A percentile compares a stretch with the other conserved stretches of the same genome.
phyloP scores from a whole-genome alignment of 2,888 invertebrate species.

The Labia minor region DNA sequence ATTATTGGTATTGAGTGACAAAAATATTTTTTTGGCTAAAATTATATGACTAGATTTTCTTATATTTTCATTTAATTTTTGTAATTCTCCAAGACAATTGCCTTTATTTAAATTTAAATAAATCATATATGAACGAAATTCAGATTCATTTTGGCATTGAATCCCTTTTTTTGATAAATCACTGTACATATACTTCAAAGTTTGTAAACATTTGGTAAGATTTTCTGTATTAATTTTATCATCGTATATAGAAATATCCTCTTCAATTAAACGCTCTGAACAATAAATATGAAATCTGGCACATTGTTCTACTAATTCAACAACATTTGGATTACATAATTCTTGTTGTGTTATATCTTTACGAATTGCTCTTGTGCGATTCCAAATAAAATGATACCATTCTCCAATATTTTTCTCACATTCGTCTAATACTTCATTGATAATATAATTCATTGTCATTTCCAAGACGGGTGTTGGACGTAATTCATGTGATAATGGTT shows the following conservation, averaged over 20 bases:
- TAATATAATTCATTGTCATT: slow-evolving; percentile 80
- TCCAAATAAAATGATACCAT: slow-evolving; percentile 98
- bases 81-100: slow-evolving; percentile 66
- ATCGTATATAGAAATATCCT: slow-evolving; percentile 82
- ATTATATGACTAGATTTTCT: slow-evolving; percentile 65
- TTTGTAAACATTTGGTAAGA: slow-evolving; percentile 91
- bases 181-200: slow-evolving; percentile 89
- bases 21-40: slow-evolving; percentile 72
- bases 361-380: slow-evolving; percentile 83
- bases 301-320: slow-evolving; percentile 87
- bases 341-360: slow-evolving; percentile 98
- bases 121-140: slow-evolving; percentile 89
- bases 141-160: slow-evolving; percentile 71
- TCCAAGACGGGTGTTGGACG: slow-evolving; percentile 69
- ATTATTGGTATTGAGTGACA: slow-evolving; percentile 79
- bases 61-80: slow-evolving; percentile 61
- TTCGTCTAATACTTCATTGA: slow-evolving; percentile 62
- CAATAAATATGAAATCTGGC: slow-evolving; percentile 94
- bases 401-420: slow-evolving; percentile 60
- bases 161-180: slow-evolving; percentile 56
- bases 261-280: slow-evolving; percentile 76
- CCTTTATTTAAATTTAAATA: slow-evolving; percentile 84
- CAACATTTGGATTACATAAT: slow-evolving; percentile 69
- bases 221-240: slow-evolving; percentile 94
- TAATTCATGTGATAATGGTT: slow-evolving; percentile 86